Evolutionary conservation across 2,888 invertebrate species (phyloP).

Genomic region (Entomobrya multifasciata): DNA sequence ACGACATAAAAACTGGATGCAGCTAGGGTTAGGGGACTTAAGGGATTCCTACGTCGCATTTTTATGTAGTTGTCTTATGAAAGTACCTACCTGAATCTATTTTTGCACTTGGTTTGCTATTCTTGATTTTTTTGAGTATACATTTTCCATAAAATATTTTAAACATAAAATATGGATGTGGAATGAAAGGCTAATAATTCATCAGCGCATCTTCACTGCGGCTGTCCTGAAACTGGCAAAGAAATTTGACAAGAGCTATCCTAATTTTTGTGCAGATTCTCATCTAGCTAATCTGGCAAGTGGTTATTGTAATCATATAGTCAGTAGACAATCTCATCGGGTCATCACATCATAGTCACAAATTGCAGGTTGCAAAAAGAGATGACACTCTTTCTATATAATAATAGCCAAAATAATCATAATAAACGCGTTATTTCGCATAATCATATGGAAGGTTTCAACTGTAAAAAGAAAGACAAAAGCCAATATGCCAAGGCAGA

Average conservation of each 20-base stretch:
- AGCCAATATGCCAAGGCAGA: background rate
- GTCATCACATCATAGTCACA: constrained; percentile 18
- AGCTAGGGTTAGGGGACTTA: no score
- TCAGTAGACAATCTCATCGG: constrained; percentile 33
- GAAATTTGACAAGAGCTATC: background rate
- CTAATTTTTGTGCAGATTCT: constrained; percentile 18
- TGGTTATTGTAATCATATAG: constrained; percentile 33
- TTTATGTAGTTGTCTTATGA: no score
- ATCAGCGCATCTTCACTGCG: constrained; percentile 31
- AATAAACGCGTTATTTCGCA: background rate
- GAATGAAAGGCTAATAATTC: constrained; percentile 1
- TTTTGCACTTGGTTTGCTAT: background rate
- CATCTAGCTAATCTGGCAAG: background rate
- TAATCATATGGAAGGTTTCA: constrained; percentile 5
- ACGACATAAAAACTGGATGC: constrained; percentile 13
- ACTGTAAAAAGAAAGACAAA: constrained; percentile 37
- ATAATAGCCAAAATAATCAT: background rate
- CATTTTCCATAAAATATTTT: background rate
- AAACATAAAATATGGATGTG: background rate
- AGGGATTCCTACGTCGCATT: no score
- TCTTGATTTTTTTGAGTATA: background rate
- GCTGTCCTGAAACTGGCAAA: constrained; percentile 18
- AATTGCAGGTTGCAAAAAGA: background rate
- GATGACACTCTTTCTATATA: background rate
- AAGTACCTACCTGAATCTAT: background rate